Percentiles rank a stretch among this genome's conserved stretches.
Evolutionary conservation across 2,797 vertebrate genomes (phyloP).

Genomic region (Sarcoramphus papa): DNA sequence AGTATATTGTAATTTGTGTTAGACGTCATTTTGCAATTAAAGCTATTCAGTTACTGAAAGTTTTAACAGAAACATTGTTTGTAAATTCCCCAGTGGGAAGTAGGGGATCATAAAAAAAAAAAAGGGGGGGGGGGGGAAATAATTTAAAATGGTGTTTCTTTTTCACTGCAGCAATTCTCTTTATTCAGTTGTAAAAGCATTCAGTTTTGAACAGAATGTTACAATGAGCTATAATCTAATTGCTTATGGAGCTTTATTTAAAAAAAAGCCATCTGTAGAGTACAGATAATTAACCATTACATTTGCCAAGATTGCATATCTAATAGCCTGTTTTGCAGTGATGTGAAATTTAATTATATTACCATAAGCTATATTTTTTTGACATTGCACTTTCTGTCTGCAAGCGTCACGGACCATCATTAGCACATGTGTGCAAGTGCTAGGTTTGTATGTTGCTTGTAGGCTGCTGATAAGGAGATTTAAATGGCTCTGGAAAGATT

Average conservation of each 20-base stretch:
- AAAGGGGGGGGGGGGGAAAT: neutral
- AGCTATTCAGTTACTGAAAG: neutral
- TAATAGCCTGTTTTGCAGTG: slow-evolving; percentile 34
- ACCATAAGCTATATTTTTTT: slow-evolving; percentile 40
- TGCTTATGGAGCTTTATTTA: slow-evolving; percentile 53
- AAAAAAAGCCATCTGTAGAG: slow-evolving; percentile 45
- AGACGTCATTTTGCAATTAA: slow-evolving; percentile 7
- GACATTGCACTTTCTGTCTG: neutral
- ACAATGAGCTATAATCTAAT: slow-evolving; percentile 60
- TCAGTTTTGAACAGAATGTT: slow-evolving; percentile 27
- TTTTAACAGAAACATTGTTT: neutral
- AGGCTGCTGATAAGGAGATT: slow-evolving; percentile 71
- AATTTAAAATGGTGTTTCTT: neutral
- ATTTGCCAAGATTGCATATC: slow-evolving; percentile 55
- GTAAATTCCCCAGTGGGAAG: neutral
- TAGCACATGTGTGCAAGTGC: slow-evolving; percentile 11
- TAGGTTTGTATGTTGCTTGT: slow-evolving; percentile 51
- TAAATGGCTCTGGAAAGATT: slow-evolving; percentile 68
- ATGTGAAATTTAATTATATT: slow-evolving; percentile 57
- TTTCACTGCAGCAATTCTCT: slow-evolving; percentile 29
- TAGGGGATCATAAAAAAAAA: neutral
- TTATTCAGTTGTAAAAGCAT: slow-evolving; percentile 1
- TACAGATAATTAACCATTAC: slow-evolving; percentile 39
- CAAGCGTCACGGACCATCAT: neutral
- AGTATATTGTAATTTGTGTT: neutral